Evolutionary conservation across 1,140 invertebrate genomes (phyloP).

Genomic region (Oedothorax gibbosus): DNA sequence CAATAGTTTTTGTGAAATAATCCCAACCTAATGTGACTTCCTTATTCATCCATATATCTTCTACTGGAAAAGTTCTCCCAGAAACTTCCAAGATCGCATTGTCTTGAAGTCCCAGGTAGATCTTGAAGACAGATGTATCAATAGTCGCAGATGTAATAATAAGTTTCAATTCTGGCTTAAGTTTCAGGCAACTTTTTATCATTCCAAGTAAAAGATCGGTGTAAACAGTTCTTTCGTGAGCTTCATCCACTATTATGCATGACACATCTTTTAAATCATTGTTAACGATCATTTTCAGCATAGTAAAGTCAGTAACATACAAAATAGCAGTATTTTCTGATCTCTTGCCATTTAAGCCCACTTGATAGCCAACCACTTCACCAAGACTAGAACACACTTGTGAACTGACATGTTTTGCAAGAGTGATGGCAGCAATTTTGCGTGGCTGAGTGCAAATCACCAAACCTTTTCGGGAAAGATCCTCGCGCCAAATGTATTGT

Average conservation of each 20-base stretch:
- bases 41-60: conserved; percentile 78
- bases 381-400: conserved; percentile 86
- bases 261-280: conserved; percentile 81
- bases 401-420: conserved; percentile 92
- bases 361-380: conserved; percentile 93
- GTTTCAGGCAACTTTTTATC: conserved; percentile 80
- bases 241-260: conserved; percentile 93
- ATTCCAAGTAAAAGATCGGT: conserved; percentile 92
- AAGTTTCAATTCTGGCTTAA: conserved; percentile 89
- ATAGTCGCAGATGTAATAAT: conserved; percentile 97
- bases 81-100: conserved; percentile 85
- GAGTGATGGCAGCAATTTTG: conserved; percentile 92
- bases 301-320: conserved; percentile 95
- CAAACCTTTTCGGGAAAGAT: conserved; percentile 76
- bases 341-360: conserved; percentile 93
- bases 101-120: conserved; percentile 81
- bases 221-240: conserved; percentile 94
- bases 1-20: conserved; percentile 84
- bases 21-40: conserved; percentile 85
- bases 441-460: conserved; percentile 97
- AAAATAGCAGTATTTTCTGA: conserved; percentile 89
- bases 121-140: conserved; percentile 91
- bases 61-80: conserved; percentile 86
- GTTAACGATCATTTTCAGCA: conserved; percentile 86
- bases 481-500: conserved; percentile 84